Evolutionary conservation across 2,113 vertebrate species (phyloP).

Genomic region (Erythrocercus mccallii): DNA sequence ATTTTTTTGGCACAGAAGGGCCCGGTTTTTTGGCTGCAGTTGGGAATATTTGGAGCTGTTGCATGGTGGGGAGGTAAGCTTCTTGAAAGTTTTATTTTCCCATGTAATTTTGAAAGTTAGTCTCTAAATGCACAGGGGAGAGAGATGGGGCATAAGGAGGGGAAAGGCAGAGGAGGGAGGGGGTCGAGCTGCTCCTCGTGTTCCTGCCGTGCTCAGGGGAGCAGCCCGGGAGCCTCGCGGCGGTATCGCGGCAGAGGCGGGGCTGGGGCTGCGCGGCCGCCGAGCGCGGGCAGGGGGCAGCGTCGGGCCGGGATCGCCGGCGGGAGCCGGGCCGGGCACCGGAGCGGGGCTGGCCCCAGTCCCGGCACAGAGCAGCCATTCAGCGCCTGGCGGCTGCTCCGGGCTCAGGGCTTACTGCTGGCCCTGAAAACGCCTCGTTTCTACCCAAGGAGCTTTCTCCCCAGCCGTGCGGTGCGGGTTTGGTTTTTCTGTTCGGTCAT

Average conservation of each 20-base stretch:
- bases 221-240: accelerated
- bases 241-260: too few relatives aligned
- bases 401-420: accelerated
- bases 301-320: neutral
- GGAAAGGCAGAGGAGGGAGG: too few relatives aligned
- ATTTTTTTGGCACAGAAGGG: accelerated
- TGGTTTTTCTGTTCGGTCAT: accelerated
- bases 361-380: too few relatives aligned
- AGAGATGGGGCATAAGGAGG: neutral
- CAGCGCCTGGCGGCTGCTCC: neutral
- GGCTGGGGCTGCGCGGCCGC: neutral
- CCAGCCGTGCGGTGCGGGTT: accelerated
- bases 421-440: neutral
- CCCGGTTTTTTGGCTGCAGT: neutral
- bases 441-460: neutral
- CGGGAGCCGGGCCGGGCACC: too few relatives aligned
- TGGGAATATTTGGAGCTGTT: neutral
- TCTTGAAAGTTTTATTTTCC: neutral
- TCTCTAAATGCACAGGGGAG: accelerated
- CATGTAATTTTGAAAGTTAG: accelerated
- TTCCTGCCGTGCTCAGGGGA: too few relatives aligned
- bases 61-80: neutral
- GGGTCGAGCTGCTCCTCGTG: neutral
- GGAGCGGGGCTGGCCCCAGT: too few relatives aligned
- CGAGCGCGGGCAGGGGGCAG: neutral